Evolutionary conservation across 2,888 invertebrate genomes (phyloP).

Genomic region (Dichetophora obliterata): DNA sequence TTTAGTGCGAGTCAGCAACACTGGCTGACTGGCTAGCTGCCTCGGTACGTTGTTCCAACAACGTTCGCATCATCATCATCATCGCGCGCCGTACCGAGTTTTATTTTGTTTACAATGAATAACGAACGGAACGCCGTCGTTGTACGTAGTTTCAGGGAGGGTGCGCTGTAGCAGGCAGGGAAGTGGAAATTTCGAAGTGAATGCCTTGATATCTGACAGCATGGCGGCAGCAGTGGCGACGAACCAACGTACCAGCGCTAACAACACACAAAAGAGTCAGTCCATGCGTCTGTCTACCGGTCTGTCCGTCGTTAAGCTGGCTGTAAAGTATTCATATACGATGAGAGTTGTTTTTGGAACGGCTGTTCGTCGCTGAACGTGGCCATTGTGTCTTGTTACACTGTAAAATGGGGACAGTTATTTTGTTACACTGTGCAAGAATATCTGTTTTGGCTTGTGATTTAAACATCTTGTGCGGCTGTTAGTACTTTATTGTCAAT

Average conservation of each 20-base stretch:
- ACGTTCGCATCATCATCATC: slow-evolving; percentile 46
- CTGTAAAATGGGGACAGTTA: background rate
- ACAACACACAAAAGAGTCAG: background rate
- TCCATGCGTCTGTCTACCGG: slow-evolving; percentile 13
- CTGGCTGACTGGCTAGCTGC: slow-evolving; percentile 44
- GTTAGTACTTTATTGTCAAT: too few species aligned
- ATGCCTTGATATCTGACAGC: slow-evolving; percentile 53
- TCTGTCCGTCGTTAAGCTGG: slow-evolving; percentile 9
- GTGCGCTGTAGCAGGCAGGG: slow-evolving; percentile 37
- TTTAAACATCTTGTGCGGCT: background rate
- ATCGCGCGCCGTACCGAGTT: slow-evolving; percentile 23
- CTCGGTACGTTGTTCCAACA: slow-evolving; percentile 51
- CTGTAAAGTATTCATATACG: background rate
- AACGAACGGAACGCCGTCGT: slow-evolving; percentile 41
- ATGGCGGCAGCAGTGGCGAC: slow-evolving; percentile 52
- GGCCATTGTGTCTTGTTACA: slow-evolving; percentile 11
- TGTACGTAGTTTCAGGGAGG: slow-evolving; percentile 32
- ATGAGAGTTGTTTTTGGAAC: slow-evolving; percentile 8
- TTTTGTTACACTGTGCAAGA: slow-evolving; percentile 2
- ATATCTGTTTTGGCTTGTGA: background rate
- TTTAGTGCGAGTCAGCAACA: slow-evolving; percentile 57
- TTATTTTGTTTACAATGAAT: slow-evolving; percentile 44
- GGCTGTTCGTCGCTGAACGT: slow-evolving; percentile 12
- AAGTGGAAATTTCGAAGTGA: slow-evolving; percentile 50
- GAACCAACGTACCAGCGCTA: slow-evolving; percentile 26